These are phyloP conservation scores for Ormyrus rosae DNA, from an alignment of 2,888 invertebrate species.

Conservation along the genomic window DNA sequence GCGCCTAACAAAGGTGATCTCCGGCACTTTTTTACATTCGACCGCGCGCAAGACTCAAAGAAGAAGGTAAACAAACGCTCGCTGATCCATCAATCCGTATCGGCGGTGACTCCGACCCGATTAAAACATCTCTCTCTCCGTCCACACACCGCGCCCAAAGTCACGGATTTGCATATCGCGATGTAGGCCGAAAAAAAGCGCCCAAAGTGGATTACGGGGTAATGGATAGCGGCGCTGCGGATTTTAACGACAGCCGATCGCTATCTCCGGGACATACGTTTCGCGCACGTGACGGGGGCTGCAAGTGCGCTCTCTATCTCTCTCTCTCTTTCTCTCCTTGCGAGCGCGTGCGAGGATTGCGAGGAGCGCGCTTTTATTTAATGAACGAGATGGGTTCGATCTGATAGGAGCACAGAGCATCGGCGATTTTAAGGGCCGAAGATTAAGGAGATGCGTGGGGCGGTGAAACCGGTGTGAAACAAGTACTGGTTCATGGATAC, in stretches of 20 bases:
- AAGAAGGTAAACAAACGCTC: slow-evolving; percentile 34
- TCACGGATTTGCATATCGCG: slow-evolving; percentile 51
- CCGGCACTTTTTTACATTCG: neutral
- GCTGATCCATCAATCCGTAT: slow-evolving; percentile 32
- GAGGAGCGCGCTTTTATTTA: slow-evolving; percentile 1
- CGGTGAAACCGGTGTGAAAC: no score
- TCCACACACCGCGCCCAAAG: neutral
- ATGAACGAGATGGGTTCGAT: neutral
- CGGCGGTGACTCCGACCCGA: slow-evolving; percentile 15
- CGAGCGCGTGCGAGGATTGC: slow-evolving; percentile 22
- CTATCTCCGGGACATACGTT: slow-evolving; percentile 3
- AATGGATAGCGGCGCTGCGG: slow-evolving; percentile 31
- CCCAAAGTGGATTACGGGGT: slow-evolving; percentile 49
- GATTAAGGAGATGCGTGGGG: no score
- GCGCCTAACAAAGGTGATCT: neutral
- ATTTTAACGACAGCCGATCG: slow-evolving; percentile 33
- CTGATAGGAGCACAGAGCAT: neutral
- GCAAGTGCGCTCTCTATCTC: no score
- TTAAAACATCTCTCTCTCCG: slow-evolving; percentile 31
- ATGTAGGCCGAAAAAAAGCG: neutral
- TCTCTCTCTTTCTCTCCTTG: neutral
- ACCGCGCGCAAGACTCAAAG: neutral
- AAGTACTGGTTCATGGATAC: no score
- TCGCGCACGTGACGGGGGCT: no score
- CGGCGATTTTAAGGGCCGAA: neutral